phyloP scores from a whole-genome alignment of 2,797 vertebrate genomes.

The Platalea minor region DNA sequence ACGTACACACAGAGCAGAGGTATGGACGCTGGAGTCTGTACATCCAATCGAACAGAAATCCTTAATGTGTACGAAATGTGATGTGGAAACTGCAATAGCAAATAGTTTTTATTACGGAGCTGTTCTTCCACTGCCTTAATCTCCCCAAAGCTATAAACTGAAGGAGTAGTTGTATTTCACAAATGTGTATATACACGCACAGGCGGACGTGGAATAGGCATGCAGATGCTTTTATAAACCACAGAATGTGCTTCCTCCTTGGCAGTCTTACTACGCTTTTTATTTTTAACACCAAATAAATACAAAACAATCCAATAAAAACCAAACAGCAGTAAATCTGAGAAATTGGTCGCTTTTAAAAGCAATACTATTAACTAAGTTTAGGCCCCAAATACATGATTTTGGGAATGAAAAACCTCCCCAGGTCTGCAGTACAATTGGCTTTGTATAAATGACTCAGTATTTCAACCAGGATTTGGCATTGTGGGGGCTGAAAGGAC shows the following conservation, averaged over 20 bases:
- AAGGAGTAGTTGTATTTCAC: background rate
- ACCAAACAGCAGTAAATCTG: background rate
- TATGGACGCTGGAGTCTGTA: background rate
- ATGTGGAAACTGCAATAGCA: background rate
- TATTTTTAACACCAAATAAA: conserved; percentile 48
- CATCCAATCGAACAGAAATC: background rate
- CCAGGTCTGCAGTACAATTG: background rate
- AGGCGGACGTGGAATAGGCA: background rate
- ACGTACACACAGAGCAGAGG: background rate
- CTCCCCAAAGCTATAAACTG: background rate
- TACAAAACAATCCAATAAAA: conserved; percentile 9
- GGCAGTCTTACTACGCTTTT: background rate
- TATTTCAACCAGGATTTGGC: background rate
- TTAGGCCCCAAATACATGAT: background rate
- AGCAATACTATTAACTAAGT: background rate
- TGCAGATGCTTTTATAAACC: background rate
- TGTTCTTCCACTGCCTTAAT: background rate
- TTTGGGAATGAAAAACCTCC: background rate
- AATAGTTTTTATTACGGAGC: background rate
- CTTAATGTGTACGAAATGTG: background rate
- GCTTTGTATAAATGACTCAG: background rate
- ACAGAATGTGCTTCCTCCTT: background rate
- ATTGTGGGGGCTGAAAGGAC: background rate
- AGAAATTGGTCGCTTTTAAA: background rate
- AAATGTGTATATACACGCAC: rapidly evolving